Percentiles rank a stretch among this genome's conserved stretches.
Conservation (phyloP, 2,888 invertebrate species). For the Sminthurides aquaticus region DNA sequence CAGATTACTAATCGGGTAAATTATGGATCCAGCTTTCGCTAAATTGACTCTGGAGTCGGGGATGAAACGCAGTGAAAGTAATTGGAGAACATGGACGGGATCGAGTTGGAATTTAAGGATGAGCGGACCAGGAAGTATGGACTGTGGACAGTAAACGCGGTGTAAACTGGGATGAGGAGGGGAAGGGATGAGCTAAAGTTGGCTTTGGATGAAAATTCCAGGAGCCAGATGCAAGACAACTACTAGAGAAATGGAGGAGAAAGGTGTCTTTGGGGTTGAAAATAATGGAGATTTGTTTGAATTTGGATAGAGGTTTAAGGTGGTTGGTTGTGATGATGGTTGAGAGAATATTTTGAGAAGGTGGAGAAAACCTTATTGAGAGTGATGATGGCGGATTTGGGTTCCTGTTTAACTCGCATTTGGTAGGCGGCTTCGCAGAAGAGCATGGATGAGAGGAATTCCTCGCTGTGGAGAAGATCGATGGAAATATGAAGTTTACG, state of each 20-base stretch:
- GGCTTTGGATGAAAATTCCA: background rate
- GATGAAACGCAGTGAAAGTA: background rate
- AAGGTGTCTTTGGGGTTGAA: too few species aligned
- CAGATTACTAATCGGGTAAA: background rate
- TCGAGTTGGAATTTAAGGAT: too few species aligned
- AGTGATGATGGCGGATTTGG: slow-evolving; percentile 33
- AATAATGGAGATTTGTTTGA: too few species aligned
- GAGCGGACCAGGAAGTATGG: background rate
- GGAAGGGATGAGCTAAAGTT: background rate
- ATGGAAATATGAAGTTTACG: slow-evolving; percentile 56
- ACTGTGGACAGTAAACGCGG: background rate
- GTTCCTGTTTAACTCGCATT: slow-evolving; percentile 37
- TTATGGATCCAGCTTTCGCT: background rate
- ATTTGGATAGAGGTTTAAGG: too few species aligned
- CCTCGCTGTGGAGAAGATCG: slow-evolving; percentile 39
- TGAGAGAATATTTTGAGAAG: too few species aligned
- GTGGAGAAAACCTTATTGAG: slow-evolving; percentile 28
- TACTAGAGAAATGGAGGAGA: background rate
- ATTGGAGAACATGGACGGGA: background rate
- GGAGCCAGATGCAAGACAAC: background rate
- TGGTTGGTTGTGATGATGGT: too few species aligned
- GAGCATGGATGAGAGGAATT: slow-evolving; percentile 40
- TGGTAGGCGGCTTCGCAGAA: slow-evolving; percentile 39
- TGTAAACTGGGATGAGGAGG: background rate
- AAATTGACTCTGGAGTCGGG: background rate